A percentile compares a stretch with the other conserved stretches of the same genome.
These are phyloP conservation scores for Corythoichthys intestinalis DNA, from an alignment of 2,113 vertebrate species.

Conservation along the genomic window DNA sequence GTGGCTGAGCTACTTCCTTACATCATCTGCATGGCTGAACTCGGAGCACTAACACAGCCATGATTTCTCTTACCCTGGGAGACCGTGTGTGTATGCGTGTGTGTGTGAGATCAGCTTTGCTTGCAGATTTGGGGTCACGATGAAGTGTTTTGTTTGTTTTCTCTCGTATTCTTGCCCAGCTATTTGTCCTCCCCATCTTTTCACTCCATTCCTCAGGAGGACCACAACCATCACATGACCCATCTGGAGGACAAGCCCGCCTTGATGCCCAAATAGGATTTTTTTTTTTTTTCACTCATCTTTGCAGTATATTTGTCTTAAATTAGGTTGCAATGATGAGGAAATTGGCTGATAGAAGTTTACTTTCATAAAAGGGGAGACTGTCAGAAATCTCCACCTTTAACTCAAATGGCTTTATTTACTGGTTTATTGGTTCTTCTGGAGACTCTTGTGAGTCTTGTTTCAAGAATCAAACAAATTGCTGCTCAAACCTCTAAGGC, in stretches of 20 bases:
- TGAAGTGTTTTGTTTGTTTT: constrained; percentile 6
- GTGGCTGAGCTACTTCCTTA: constrained; percentile 39
- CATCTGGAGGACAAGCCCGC: not conserved
- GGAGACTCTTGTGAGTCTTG: too few relatives aligned
- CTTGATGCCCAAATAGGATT: not conserved
- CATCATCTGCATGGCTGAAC: constrained; percentile 55
- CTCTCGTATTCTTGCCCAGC: not conserved
- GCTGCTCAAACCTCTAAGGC: too few relatives aligned
- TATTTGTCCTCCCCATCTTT: not conserved
- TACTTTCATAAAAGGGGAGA: too few relatives aligned
- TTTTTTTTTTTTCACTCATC: not conserved
- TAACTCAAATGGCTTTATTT: too few relatives aligned
- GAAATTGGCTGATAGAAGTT: not conserved
- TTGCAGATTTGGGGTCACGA: constrained; percentile 21
- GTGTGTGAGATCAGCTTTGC: constrained; percentile 15
- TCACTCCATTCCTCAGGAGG: not conserved
- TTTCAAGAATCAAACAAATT: too few relatives aligned
- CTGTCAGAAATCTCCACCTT: too few relatives aligned
- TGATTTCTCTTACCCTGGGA: constrained; percentile 54
- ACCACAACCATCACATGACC: not conserved
- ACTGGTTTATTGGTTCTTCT: too few relatives aligned
- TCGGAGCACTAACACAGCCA: constrained; percentile 47
- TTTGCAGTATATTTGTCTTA: not conserved
- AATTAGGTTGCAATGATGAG: not conserved
- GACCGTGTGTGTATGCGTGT: constrained; percentile 31